Evolutionary conservation across 35 echinoderm and acorn worm species (phyloP), one percentile per base, ranked within the genome.

Genomic region (Anneissia japonica): DNA sequence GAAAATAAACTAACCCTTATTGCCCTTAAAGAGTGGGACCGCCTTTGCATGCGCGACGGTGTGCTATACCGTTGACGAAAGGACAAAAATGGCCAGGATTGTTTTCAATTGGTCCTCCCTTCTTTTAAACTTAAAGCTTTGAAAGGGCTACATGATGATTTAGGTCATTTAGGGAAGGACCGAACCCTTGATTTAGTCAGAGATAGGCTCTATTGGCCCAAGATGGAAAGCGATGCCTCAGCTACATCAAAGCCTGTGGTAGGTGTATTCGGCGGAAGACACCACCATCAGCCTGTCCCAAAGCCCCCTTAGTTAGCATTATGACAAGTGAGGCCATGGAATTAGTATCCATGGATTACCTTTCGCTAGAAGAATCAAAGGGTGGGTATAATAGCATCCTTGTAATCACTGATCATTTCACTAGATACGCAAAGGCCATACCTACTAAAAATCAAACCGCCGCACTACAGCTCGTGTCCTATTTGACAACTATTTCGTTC

Each of bases 341-440:
- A 75, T 31, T 88, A 39, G 46, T 88, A 0, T 88, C 77, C 16
- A 88, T 82, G 55, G 87, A 87, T 38, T 92, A 56, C 82, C 41
- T 93, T 19, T 89, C 82, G 38, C 45, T 89, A 0, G 83, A 89
- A 41, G 64, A 77, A 11, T 80, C 46, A 34, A 84, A 88, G 31
- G 91, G 83, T 45, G 86, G 78, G 12, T 73, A 81, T 38, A 75
- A 38, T 79, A 88, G 34, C 34, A 88, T 88, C 19, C 43, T 88
- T 34, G 87, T 77, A 26, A 87, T 74, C 36, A 88, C 86, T 3
- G 86, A 93, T 51, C 80, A 84, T 85, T 93, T 84, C 41, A 88
- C 73, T 35, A 30, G 75, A 12, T 84, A 93, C 79, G 84, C 86
- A 5, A 39, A 80, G 17, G 76, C 86, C 0, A 78, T 81, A 21